phyloP scores from a whole-genome alignment of 2,888 invertebrate species.

The Salticus scenicus region DNA sequence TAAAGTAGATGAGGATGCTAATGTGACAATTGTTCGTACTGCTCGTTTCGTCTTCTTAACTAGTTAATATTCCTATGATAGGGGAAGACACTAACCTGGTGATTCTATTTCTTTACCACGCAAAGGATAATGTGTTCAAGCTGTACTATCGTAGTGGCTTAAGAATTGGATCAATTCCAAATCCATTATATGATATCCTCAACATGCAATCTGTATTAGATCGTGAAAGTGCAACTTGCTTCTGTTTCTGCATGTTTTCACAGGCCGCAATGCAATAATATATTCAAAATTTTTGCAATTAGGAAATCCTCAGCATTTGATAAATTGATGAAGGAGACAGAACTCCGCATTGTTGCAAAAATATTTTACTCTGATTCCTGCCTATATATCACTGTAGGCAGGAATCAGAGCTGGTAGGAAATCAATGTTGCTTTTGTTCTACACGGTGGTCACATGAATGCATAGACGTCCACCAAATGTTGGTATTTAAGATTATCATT shows the following conservation, averaged over 20 bases:
- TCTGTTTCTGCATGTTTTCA: neutral
- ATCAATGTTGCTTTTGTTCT: too few species aligned
- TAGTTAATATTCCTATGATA: neutral
- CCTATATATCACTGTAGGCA: neutral
- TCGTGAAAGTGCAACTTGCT: slow-evolving; percentile 11
- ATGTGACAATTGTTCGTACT: too few species aligned
- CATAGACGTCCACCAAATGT: too few species aligned
- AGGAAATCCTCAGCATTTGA: neutral
- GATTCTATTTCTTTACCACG: neutral
- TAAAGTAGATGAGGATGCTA: too few species aligned
- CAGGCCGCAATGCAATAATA: neutral
- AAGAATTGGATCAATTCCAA: slow-evolving; percentile 8
- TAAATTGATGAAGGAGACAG: neutral
- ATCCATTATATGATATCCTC: slow-evolving; percentile 17
- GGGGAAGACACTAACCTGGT: neutral
- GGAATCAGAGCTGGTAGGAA: neutral
- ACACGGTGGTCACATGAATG: too few species aligned
- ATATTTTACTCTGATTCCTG: neutral
- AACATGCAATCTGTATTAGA: slow-evolving; percentile 11
- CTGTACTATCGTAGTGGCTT: slow-evolving; percentile 2
- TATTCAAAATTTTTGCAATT: neutral
- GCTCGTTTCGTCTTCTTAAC: neutral
- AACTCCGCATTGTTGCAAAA: neutral
- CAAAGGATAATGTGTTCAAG: slow-evolving; percentile 3
- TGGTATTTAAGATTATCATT: too few species aligned